phyloP scores from a whole-genome alignment of 2,888 invertebrate genomes.

The Watsonalla cultraria region DNA sequence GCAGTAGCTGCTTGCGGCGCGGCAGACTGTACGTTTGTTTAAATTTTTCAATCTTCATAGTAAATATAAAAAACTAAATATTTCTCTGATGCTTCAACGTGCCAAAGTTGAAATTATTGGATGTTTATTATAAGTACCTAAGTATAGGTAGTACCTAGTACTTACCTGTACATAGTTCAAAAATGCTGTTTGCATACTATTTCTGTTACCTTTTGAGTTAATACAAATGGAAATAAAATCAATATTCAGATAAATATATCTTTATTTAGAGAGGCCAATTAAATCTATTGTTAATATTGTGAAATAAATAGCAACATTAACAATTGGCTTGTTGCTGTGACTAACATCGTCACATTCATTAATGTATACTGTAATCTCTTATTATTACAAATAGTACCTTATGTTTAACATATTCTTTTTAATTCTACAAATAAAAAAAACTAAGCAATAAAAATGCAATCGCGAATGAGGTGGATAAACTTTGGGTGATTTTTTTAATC shows the following conservation, averaged over 20 bases:
- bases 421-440: conserved; percentile 37
- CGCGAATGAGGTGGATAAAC: conserved; percentile 54
- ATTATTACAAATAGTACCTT: conserved; percentile 43
- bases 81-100: too few relatives aligned
- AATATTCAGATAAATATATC: conserved; percentile 59
- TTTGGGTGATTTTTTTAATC: conserved; percentile 37
- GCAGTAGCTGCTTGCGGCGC: too few relatives aligned
- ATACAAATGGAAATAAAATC: conserved; percentile 4
- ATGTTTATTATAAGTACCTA: too few relatives aligned
- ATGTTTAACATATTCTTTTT: conserved; percentile 47
- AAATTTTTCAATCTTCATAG: too few relatives aligned
- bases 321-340: conserved; percentile 48
- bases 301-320: conserved; percentile 53
- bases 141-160: too few relatives aligned
- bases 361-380: conserved; percentile 48
- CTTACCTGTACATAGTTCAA: too few relatives aligned
- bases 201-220: too few relatives aligned
- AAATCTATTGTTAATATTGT: conserved; percentile 51
- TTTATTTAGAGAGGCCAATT: conserved; percentile 75
- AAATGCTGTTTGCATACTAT: too few relatives aligned
- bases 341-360: conserved; percentile 33
- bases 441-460: conserved; percentile 61
- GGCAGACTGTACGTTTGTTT: too few relatives aligned
- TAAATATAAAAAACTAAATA: too few relatives aligned
- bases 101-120: too few relatives aligned